Evolutionary conservation across 2,888 invertebrate species (phyloP).

Genomic region (Drosophila glabriapex): DNA sequence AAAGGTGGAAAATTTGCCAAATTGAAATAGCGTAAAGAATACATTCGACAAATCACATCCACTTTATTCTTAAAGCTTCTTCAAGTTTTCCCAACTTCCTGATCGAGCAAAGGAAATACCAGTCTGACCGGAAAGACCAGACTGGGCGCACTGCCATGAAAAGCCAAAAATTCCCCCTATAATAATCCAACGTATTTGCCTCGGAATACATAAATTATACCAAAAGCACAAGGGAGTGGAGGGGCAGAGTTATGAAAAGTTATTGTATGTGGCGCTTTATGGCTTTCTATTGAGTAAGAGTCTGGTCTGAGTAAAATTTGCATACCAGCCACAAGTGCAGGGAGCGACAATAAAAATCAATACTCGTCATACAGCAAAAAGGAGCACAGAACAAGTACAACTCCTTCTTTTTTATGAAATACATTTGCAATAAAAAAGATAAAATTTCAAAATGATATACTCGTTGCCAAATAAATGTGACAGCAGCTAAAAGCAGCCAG

Average conservation of each 20-base stretch:
- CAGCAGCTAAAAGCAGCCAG: neutral
- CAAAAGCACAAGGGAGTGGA: neutral
- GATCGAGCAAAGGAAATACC: neutral
- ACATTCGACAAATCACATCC: neutral
- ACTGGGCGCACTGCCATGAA: slow-evolving; percentile 5
- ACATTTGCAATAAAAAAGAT: neutral
- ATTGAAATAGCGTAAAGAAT: neutral
- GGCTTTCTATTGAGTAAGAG: neutral
- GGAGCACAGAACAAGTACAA: neutral
- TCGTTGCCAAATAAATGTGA: neutral
- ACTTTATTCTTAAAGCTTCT: neutral
- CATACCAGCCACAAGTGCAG: slow-evolving; percentile 11
- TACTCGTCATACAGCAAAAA: slow-evolving; percentile 11
- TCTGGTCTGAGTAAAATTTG: slow-evolving; percentile 13
- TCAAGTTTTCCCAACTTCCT: neutral
- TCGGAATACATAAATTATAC: slow-evolving; percentile 30
- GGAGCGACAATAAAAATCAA: slow-evolving; percentile 26
- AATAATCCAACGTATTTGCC: slow-evolving; percentile 31
- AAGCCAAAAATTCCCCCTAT: slow-evolving; percentile 1
- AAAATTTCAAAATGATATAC: neutral
- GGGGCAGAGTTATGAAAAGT: neutral
- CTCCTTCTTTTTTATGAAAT: neutral
- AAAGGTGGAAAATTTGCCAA: neutral
- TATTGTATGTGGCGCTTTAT: slow-evolving; percentile 6
- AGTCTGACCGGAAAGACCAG: no score